Evolutionary conservation across 2,113 vertebrate species (phyloP).

Genomic region (Cephalophus harveyi): DNA sequence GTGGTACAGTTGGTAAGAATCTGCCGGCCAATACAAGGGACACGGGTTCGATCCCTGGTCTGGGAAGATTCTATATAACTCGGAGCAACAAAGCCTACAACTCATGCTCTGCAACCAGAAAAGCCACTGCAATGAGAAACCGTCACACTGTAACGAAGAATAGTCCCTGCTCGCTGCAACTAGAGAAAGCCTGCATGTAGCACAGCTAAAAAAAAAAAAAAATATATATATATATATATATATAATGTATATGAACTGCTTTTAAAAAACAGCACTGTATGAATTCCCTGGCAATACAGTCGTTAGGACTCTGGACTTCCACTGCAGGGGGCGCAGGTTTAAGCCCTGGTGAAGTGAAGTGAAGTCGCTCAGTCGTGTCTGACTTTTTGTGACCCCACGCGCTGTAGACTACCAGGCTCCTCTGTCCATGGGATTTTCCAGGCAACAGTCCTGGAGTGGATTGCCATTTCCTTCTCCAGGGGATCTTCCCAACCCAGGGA

Average conservation of each 20-base stretch:
- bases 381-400: too few species aligned
- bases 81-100: neutral
- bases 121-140: neutral
- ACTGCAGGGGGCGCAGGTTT: neutral
- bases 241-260: neutral
- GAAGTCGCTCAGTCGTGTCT: too few species aligned
- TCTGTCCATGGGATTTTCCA: too few species aligned
- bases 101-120: neutral
- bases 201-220: neutral
- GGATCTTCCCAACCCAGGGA: too few species aligned
- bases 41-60: neutral
- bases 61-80: neutral
- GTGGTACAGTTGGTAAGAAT: neutral
- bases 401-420: too few species aligned
- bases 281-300: neutral
- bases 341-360: too few species aligned
- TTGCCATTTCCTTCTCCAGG: too few species aligned
- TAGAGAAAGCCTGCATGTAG: neutral
- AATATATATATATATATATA: neutral
- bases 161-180: neutral
- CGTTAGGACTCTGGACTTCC: neutral
- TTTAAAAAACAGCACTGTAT: neutral
- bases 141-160: neutral
- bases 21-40: neutral
- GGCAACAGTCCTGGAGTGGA: too few species aligned